These are phyloP conservation scores for Darevskia nairensis DNA, from an alignment of 2,797 vertebrate genomes.

Conservation along the genomic window DNA sequence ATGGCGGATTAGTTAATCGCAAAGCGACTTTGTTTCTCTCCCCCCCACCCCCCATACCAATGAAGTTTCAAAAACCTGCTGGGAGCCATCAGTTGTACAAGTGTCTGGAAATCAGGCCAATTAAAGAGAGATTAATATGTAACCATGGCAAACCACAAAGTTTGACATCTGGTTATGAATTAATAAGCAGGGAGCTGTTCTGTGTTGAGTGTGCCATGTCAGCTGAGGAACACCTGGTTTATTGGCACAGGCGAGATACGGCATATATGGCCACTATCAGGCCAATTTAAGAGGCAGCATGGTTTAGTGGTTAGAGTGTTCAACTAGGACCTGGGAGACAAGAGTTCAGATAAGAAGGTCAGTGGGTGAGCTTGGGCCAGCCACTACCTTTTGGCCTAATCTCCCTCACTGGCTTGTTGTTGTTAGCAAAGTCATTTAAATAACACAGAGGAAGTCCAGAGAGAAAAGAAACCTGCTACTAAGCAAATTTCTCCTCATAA, in stretches of 20 bases:
- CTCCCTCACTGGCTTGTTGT: too few relatives aligned
- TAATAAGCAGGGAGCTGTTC: not conserved
- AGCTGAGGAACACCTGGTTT: not conserved
- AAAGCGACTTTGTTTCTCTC: constrained; percentile 28
- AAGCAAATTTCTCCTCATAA: too few relatives aligned
- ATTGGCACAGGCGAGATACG: not conserved
- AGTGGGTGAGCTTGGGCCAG: too few relatives aligned
- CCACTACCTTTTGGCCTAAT: too few relatives aligned
- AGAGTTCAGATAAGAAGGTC: too few relatives aligned
- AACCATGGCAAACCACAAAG: not conserved
- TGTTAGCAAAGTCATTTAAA: too few relatives aligned
- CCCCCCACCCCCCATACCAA: not conserved
- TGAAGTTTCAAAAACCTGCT: constrained; percentile 26
- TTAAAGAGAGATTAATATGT: constrained; percentile 69
- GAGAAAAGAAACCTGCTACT: too few relatives aligned
- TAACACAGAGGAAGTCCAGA: too few relatives aligned
- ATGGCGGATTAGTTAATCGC: constrained; percentile 22
- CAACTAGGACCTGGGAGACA: too few relatives aligned
- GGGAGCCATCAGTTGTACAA: constrained; percentile 33
- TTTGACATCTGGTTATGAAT: constrained; percentile 36
- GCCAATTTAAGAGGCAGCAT: too few relatives aligned
- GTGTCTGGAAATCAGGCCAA: constrained; percentile 46
- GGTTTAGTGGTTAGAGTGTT: too few relatives aligned
- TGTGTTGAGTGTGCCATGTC: fast-evolving
- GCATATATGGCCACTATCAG: too few relatives aligned